Conservation (phyloP, 2,888 invertebrate genomes). For the Silvanus unidentatus region DNA sequence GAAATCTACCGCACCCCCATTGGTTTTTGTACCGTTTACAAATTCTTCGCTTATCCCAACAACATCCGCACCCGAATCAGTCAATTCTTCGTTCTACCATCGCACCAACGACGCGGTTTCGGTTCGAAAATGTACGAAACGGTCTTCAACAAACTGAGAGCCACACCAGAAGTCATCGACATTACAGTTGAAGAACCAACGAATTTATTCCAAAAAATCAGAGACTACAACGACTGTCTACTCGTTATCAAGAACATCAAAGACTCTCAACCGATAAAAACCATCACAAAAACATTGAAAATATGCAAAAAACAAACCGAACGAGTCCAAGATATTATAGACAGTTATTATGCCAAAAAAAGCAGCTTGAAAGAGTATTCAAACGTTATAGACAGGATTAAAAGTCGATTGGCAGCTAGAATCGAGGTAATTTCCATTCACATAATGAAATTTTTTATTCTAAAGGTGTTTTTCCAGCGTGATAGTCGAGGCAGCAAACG, state of each 20-base stretch:
- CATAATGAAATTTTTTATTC: background rate
- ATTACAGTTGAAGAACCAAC: constrained; percentile 94
- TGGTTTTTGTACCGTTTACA: constrained; percentile 88
- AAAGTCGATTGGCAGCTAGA: constrained; percentile 20
- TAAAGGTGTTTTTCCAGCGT: constrained; percentile 18
- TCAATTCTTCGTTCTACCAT: constrained; percentile 89
- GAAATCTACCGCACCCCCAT: constrained; percentile 63
- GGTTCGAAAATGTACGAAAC: constrained; percentile 67
- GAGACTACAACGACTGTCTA: constrained; percentile 55
- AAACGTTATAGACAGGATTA: constrained; percentile 22
- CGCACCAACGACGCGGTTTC: constrained; percentile 79
- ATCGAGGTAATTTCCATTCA: constrained; percentile 19
- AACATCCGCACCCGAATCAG: constrained; percentile 85
- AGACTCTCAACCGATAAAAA: constrained; percentile 15
- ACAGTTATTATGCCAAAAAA: constrained; percentile 21
- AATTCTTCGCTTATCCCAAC: constrained; percentile 89
- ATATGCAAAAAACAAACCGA: constrained; percentile 28
- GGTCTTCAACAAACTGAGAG: constrained; percentile 37
- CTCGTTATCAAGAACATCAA: constrained; percentile 21
- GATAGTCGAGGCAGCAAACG: constrained; percentile 23
- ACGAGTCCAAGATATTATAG: constrained; percentile 32
- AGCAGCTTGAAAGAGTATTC: constrained; percentile 16
- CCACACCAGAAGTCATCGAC: constrained; percentile 53
- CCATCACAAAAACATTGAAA: constrained; percentile 26
- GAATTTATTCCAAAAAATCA: constrained; percentile 77